These are phyloP conservation scores for Ceyx erithaca DNA, from an alignment of 2,797 vertebrate species.

Conservation along the genomic window DNA sequence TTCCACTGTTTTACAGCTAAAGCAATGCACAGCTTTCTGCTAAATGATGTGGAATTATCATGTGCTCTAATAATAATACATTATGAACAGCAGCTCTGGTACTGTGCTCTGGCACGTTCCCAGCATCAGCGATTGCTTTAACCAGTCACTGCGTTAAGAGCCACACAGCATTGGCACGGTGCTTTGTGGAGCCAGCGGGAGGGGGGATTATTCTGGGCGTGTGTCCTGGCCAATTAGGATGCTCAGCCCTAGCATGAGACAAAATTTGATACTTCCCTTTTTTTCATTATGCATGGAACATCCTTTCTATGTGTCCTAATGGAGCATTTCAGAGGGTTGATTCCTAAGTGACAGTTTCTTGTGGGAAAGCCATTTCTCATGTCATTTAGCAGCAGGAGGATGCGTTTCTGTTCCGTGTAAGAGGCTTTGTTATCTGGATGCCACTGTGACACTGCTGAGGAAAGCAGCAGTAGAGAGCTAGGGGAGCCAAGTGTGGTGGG, in stretches of 20 bases:
- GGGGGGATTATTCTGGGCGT: neutral
- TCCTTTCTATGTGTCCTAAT: neutral
- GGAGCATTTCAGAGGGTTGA: constrained; percentile 9
- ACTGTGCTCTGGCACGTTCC: neutral
- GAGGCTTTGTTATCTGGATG: constrained; percentile 1
- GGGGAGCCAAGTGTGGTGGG: neutral
- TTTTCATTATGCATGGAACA: neutral
- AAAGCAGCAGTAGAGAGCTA: neutral
- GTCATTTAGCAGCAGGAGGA: constrained; percentile 13
- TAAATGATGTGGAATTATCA: neutral
- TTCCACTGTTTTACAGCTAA: neutral
- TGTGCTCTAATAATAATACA: constrained; percentile 14
- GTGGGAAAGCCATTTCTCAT: constrained; percentile 29
- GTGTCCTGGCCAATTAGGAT: constrained; percentile 8
- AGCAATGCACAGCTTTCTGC: constrained; percentile 1
- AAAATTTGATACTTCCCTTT: neutral
- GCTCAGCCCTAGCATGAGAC: neutral
- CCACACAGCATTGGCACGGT: neutral
- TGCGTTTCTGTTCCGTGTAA: neutral
- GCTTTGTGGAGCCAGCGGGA: neutral
- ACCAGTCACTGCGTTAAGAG: constrained; percentile 14
- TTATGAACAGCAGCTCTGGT: neutral
- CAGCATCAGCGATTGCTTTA: neutral
- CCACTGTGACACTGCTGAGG: neutral
- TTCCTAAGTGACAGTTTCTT: constrained; percentile 19